Evolutionary conservation across 1,140 invertebrate genomes (phyloP).

Genomic region (Drosophila jambulina): DNA sequence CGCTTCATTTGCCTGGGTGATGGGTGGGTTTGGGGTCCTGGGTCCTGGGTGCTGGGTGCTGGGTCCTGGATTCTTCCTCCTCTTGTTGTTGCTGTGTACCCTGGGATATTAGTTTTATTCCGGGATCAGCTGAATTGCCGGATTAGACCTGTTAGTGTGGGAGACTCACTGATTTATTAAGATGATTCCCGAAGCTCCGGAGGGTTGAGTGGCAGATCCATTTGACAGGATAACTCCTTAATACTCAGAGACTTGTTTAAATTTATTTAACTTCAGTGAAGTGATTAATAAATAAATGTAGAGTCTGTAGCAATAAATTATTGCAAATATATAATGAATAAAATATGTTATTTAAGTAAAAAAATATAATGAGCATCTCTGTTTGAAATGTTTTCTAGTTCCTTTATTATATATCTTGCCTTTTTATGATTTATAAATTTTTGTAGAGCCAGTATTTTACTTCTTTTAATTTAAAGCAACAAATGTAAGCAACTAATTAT

Average conservation of each 20-base stretch:
- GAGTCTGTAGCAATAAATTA: not conserved
- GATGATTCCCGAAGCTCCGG: conserved; percentile 11
- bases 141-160: conserved; percentile 25
- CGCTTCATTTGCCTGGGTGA: conserved; percentile 26
- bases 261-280: not conserved
- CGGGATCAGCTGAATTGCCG: conserved; percentile 41
- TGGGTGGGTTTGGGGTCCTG: not conserved
- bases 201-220: not conserved
- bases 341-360: not conserved
- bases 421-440: not conserved
- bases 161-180: conserved; percentile 27
- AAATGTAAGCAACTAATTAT: too few relatives aligned
- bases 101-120: conserved; percentile 49
- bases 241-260: not conserved
- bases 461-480: not conserved
- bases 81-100: not conserved
- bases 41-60: not conserved
- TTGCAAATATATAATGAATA: not conserved
- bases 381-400: too few relatives aligned
- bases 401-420: fast-evolving
- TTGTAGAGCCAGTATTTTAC: not conserved
- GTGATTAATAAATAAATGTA: not conserved
- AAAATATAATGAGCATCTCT: too few relatives aligned
- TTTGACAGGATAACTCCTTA: not conserved
- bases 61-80: not conserved